Evolutionary conservation across 64 coral and sea anemone species (phyloP).

Genomic region (Dendrophyllia cribrosa): DNA sequence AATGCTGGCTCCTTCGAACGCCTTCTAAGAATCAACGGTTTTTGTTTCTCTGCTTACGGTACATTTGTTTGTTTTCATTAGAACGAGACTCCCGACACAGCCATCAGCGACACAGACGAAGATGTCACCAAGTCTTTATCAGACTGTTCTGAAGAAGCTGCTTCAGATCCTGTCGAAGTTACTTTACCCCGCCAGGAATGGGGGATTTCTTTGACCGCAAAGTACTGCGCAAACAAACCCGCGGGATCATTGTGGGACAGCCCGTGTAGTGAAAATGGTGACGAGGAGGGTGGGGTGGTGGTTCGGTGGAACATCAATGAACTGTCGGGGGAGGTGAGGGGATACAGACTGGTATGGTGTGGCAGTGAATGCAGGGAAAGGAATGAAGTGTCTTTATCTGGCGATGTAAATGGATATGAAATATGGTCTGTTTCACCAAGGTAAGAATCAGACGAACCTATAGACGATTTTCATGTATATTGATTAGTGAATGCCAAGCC

Average conservation of each 20-base stretch:
- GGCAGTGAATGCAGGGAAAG: background rate
- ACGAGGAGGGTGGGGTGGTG: conserved; percentile 66
- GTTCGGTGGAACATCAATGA: conserved; percentile 57
- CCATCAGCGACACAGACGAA: conserved; percentile 56
- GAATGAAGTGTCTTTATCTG: conserved; percentile 23
- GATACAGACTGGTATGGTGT: conserved; percentile 65
- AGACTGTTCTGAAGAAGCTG: conserved; percentile 66
- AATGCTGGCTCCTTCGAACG: no score
- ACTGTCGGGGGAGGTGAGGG: conserved; percentile 1
- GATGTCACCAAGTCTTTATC: conserved; percentile 45
- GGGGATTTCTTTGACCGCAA: conserved; percentile 32
- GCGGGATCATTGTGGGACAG: conserved; percentile 27
- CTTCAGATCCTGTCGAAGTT: conserved; percentile 75
- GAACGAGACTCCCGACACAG: background rate
- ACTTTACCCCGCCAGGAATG: conserved; percentile 77
- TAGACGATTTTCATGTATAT: no score
- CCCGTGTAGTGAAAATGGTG: conserved; percentile 14
- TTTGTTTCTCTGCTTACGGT: no score
- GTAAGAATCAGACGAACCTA: conserved; percentile 19
- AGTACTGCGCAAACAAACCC: conserved; percentile 43
- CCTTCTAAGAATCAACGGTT: no score
- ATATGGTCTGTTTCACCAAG: conserved; percentile 62
- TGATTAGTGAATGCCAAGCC: no score
- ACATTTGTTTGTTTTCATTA: background rate
- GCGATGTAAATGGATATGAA: conserved; percentile 23